These are phyloP conservation scores for Crypturellus undulatus DNA, from an alignment of 2,113 vertebrate genomes.

Conservation along the genomic window DNA sequence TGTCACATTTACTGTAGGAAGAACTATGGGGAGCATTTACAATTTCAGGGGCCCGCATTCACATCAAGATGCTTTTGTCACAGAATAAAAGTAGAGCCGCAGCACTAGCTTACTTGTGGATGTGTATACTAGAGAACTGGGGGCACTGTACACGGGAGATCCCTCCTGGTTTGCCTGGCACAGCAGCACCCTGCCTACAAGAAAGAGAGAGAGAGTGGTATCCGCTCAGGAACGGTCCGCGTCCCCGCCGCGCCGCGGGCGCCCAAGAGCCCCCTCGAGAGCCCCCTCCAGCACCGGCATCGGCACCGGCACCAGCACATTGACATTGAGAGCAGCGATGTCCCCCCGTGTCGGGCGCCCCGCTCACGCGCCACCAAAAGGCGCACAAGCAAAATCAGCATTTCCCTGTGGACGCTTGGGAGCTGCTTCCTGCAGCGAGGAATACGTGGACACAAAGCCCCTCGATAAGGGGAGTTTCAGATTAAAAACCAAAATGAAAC, in stretches of 20 bases:
- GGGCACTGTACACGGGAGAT: constrained; percentile 85
- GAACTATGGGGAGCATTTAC: constrained; percentile 3
- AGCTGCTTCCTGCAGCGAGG: too few species aligned
- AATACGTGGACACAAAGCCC: not conserved
- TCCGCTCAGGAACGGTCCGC: not conserved
- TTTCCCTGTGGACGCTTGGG: too few species aligned
- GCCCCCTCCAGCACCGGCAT: too few species aligned
- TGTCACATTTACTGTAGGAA: not conserved
- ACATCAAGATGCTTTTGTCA: constrained; percentile 64
- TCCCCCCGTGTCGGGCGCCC: too few species aligned
- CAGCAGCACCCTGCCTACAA: constrained; percentile 85
- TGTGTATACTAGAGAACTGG: constrained; percentile 88
- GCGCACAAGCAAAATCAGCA: too few species aligned
- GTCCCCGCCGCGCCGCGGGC: too few species aligned
- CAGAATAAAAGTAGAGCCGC: constrained; percentile 71
- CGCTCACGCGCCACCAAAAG: too few species aligned
- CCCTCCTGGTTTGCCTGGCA: constrained; percentile 87
- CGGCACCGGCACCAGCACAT: too few species aligned
- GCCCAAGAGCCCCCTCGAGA: too few species aligned
- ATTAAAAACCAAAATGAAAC: not conserved
- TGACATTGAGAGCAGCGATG: too few species aligned
- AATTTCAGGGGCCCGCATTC: constrained; percentile 47
- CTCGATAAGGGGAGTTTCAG: not conserved
- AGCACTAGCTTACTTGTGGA: constrained; percentile 84
- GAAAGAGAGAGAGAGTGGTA: constrained; percentile 77